Evolutionary conservation across 2,888 invertebrate species (phyloP), one percentile per base, ranked within the genome.

Genomic region (Amiota mariae): DNA sequence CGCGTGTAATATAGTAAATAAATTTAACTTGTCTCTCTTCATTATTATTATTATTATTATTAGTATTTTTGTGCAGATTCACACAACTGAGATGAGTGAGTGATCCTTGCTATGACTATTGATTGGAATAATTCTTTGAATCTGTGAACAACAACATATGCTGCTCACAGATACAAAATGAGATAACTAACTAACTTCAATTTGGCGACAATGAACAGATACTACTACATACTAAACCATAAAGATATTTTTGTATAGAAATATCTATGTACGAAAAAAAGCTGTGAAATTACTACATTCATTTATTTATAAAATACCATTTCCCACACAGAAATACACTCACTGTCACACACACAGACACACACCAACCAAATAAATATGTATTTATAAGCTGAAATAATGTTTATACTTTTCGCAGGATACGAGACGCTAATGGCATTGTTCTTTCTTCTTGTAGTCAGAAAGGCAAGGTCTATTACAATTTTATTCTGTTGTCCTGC

Each of bases 1-100:
- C 70, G 77, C 72, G 73, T 76, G 64, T 68, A 73, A 77, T 75
- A 73, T 73, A 72, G 70, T 56, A 72, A 75, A 63, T 36, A 36
- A 36, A 36, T 36, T 36, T 36, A 2, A 36, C 3, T 36, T 36
- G 36, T 36, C 36, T 36, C 8, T 36, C 36, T 36, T 36, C 6
- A 36, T 36, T 36, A 36, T 36, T 36, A 2, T 6, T 2, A 3
- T 24, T 24, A 3, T 24, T 24, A 24, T 1, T 3, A 2, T 24
- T 24, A 24, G 24, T 24, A n/a, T n/a, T n/a, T n/a, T n/a, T n/a
- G n/a, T n/a, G n/a, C n/a, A n/a, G n/a, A n/a, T n/a, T n/a, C n/a
- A n/a, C 6, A 36, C 36, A 36, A 36, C 36, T 36, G 6, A 6
- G 8, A 36, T 36, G 36, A 6, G 36, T 36, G 36, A 6, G 36